Base-by-base conservation (phyloP, 2,888 invertebrate species). In the Lumbricus terrestris region DNA sequence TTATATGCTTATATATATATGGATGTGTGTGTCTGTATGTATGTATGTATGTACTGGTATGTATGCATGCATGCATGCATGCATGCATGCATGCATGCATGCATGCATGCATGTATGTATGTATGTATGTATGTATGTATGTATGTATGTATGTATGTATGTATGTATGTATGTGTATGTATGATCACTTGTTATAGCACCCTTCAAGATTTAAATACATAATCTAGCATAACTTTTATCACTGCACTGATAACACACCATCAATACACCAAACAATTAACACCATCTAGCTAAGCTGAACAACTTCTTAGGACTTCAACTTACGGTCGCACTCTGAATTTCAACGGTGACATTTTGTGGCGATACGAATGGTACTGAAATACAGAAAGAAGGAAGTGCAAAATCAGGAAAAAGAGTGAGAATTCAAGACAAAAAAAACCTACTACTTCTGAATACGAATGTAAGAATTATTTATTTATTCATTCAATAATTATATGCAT, bases 281-380 rank as follows among this genome's bases (percentile, higher is more conserved):
- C 69, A 69, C 29, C 69, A 69, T 69, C 69, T 69, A 69, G 8
- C 40, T 40, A 47, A 4, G 47, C 69, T n/a, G 69, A 6, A 29
- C 69, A n/a, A 69, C 20, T 47, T 20, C 23, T 23, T 11, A 47
- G 23, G n/a, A n/a, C n/a, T n/a, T 83, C 16, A 34, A 42, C 40
- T 88, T 88, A 88, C 88, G 13, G 88, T 88, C 23, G 88, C 40
- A 47, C 88, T 88, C 20, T 42, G 88, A 40, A 98, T 96, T 94
- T 97, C 97, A 4, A 97, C 96, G 0, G 97, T 97, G 88, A 99
- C 97, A 95, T 98, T 98, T 92, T 96, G 96, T 0, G 99, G 99
- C 23, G 98, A 96, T 92, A 97, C 97, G 18, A 97, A 96, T 29
- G 98, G 98, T 89, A 96, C 96, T 91, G 90, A 33, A 92, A 91